Conservation (phyloP, 2,797 vertebrate species). For the Macrochelys suwanniensis region DNA sequence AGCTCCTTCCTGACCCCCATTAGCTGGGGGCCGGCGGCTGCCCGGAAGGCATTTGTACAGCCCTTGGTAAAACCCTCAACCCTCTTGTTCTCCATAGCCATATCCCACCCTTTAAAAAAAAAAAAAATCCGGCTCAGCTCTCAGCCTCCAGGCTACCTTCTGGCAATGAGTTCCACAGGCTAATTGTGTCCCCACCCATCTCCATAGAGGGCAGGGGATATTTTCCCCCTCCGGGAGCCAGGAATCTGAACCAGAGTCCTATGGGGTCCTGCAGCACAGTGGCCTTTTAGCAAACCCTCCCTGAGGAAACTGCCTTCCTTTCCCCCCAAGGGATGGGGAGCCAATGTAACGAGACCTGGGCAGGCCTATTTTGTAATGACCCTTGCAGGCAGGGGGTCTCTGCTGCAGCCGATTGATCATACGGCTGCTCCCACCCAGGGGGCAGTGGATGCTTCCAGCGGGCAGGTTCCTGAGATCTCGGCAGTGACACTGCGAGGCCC, state of each 20-base stretch:
- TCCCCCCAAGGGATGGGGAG: neutral
- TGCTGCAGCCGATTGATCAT: neutral
- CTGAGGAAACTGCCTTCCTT: neutral
- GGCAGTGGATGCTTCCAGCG: neutral
- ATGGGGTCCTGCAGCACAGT: neutral
- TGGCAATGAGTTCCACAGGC: neutral
- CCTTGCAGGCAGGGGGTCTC: neutral
- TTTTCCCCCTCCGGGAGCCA: neutral
- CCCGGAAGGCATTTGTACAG: neutral
- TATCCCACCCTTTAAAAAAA: neutral
- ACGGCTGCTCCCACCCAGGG: too few species aligned
- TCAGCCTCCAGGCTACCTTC: neutral
- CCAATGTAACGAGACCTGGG: neutral
- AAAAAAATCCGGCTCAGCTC: too few species aligned
- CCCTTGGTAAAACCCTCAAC: too few species aligned
- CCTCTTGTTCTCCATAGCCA: neutral
- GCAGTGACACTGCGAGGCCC: neutral
- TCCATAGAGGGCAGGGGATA: neutral
- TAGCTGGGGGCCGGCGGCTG: neutral
- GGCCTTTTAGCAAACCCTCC: neutral
- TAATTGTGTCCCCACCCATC: neutral
- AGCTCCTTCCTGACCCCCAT: neutral
- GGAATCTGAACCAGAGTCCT: too few species aligned
- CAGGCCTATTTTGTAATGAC: neutral
- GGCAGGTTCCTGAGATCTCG: neutral